phyloP scores from a whole-genome alignment of 1,140 invertebrate genomes.

The Hyposmocoma kahamanoa region DNA sequence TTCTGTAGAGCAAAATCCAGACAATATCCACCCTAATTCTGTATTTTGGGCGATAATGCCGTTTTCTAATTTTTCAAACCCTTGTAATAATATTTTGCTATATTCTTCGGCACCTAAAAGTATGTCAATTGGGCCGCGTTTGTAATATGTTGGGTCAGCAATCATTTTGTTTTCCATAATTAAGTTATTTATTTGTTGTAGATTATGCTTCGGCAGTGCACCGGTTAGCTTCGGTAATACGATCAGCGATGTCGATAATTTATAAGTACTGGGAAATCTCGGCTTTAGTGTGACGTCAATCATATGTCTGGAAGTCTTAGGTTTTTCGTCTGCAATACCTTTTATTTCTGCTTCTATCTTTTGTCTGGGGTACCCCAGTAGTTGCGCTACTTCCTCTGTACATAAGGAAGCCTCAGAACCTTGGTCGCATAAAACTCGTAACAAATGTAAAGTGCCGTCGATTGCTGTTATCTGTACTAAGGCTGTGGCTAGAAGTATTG shows the following conservation, averaged over 20 bases:
- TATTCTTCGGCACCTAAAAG: neutral
- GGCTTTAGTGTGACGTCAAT: constrained; percentile 9
- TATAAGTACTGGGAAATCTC: neutral
- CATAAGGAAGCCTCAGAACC: constrained; percentile 9
- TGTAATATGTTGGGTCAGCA: constrained; percentile 6
- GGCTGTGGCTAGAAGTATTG: constrained; percentile 2
- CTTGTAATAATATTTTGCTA: neutral
- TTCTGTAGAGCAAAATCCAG: neutral
- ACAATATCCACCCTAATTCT: constrained; percentile 6
- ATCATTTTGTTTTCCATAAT: neutral
- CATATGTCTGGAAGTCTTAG: constrained; percentile 1
- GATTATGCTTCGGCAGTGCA: neutral
- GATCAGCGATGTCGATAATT: constrained; percentile 2
- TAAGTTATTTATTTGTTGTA: neutral
- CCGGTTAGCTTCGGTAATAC: neutral
- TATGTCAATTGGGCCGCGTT: constrained; percentile 3
- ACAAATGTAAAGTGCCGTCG: constrained; percentile 3
- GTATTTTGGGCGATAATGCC: constrained; percentile 3
- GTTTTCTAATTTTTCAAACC: constrained; percentile 2
- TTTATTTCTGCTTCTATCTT: constrained; percentile 7
- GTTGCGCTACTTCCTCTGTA: constrained; percentile 7
- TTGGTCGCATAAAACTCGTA: constrained; percentile 10
- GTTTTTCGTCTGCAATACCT: constrained; percentile 7
- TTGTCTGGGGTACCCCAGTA: constrained; percentile 3
- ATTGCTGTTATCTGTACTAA: neutral